Evolutionary conservation across 2,797 vertebrate genomes (phyloP), one percentile per base, ranked within the genome.

Genomic region (Lutjanus campechanus): DNA sequence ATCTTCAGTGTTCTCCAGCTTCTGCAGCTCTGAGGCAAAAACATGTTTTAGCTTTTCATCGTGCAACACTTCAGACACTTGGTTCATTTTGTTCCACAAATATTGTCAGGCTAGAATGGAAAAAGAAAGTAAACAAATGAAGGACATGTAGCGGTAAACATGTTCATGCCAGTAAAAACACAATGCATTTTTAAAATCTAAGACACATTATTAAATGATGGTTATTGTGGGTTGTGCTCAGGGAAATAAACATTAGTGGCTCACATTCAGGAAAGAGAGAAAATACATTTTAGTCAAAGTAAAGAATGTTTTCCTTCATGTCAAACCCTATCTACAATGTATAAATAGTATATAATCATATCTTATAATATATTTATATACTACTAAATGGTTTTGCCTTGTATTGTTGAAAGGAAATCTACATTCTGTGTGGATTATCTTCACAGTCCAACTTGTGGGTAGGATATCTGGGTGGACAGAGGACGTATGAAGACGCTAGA

Each of bases 1-100:
- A 93, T 85, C 79, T 74, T 61, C 79, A 76, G 69, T 76, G 73
- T 85, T 86, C 79, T 79, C 73, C 70, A 46, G 82, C 70, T 61
- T 82, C 79, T 63, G 70, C 80, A 62, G 84, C 85, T 91, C 68
- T 54, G 59, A 83, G 82, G 80, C 65, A 61, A 69, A 79, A 89
- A 92, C 65, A 83, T 75, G 81, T 84, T 83, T 84, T 76, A 75
- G 77, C 50, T 64, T 65, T 75, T 88, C 56, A 47, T 25, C 65
- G 73, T 78, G 65, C 20, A 51, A 44, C 82, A 63, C 55, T 55
- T 84, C 68, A 81, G 43, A 71, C 22, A 19, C 9, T 51, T 20
- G 47, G 19, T 36, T 36, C 29, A 47, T 77, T 81, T 68, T 70
- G 76, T 70, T 60, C 66, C 22, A 50, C 22, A 51, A 53, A 75